Evolutionary conservation across 1,140 invertebrate genomes (phyloP).

Genomic region (Magallana gigas): DNA sequence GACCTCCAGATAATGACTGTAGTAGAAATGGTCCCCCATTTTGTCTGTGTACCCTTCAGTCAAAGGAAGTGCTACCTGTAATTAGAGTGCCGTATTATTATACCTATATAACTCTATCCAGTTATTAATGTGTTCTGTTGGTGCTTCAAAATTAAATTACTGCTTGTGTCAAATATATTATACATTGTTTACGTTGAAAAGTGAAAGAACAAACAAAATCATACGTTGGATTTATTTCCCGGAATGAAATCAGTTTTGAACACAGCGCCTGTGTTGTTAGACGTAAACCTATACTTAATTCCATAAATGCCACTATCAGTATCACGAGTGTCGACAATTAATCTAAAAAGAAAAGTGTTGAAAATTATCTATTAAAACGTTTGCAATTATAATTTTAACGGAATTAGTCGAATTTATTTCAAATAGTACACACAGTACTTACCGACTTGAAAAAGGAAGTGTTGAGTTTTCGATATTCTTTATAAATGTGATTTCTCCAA

Average conservation of each 20-base stretch:
- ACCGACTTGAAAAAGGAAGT: not conserved
- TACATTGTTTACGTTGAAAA: too few species aligned
- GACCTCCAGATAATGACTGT: constrained; percentile 37
- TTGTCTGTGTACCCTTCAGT: not conserved
- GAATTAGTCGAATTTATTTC: too few species aligned
- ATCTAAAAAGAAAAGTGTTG: not conserved
- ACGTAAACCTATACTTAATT: constrained; percentile 33
- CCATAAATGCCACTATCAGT: constrained; percentile 41
- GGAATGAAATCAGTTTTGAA: not conserved
- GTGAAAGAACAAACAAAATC: not conserved
- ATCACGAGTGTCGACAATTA: constrained; percentile 32
- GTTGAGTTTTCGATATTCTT: not conserved
- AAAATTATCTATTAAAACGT: too few species aligned
- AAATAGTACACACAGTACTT: too few species aligned
- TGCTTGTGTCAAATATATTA: too few species aligned
- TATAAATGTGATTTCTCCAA: not conserved
- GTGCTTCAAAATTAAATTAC: too few species aligned
- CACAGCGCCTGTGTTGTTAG: not conserved
- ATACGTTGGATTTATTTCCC: constrained; percentile 43
- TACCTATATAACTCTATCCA: too few species aligned
- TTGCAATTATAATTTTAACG: too few species aligned
- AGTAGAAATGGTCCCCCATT: constrained; percentile 26
- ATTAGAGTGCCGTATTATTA: too few species aligned
- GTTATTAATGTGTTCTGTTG: too few species aligned
- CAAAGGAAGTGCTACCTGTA: too few species aligned